Percentiles rank a stretch among this genome's conserved stretches.
Conservation (phyloP, 2,888 invertebrate genomes). For the Oeneis ivallda region DNA sequence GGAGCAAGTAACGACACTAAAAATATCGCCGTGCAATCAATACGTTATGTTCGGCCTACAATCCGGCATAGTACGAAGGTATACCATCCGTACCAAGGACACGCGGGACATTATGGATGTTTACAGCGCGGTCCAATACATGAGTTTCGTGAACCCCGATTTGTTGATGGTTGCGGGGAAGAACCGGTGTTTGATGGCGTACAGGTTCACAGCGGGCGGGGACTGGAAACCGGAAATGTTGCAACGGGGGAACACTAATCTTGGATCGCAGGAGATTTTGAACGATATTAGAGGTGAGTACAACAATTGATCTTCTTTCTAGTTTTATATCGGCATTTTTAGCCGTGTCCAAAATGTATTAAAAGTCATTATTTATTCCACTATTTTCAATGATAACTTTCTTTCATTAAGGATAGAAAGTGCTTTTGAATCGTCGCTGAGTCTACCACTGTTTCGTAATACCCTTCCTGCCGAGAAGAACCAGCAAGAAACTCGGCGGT, state of each 20-base stretch:
- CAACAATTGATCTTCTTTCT: neutral
- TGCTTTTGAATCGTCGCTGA: too few relatives aligned
- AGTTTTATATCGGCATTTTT: too few relatives aligned
- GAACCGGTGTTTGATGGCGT: constrained; percentile 70
- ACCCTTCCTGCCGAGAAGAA: too few relatives aligned
- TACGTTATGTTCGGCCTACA: constrained; percentile 75
- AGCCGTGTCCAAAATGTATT: too few relatives aligned
- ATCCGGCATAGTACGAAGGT: constrained; percentile 69
- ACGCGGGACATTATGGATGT: constrained; percentile 63
- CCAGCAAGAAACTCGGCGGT: too few relatives aligned
- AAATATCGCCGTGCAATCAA: constrained; percentile 76
- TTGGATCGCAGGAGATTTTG: constrained; percentile 74
- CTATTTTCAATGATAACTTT: too few relatives aligned
- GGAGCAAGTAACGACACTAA: constrained; percentile 71
- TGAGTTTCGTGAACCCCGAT: constrained; percentile 62
- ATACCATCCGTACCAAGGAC: constrained; percentile 64
- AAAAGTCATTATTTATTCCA: too few relatives aligned
- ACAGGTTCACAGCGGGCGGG: constrained; percentile 50
- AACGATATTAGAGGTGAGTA: constrained; percentile 67
- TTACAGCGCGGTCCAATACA: constrained; percentile 65
- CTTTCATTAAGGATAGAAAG: too few relatives aligned
- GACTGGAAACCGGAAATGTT: constrained; percentile 69
- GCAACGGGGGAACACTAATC: constrained; percentile 60
- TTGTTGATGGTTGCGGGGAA: constrained; percentile 69
- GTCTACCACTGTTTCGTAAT: too few relatives aligned